phyloP scores from a whole-genome alignment of 1,140 invertebrate species.

The Anadara kagoshimensis region DNA sequence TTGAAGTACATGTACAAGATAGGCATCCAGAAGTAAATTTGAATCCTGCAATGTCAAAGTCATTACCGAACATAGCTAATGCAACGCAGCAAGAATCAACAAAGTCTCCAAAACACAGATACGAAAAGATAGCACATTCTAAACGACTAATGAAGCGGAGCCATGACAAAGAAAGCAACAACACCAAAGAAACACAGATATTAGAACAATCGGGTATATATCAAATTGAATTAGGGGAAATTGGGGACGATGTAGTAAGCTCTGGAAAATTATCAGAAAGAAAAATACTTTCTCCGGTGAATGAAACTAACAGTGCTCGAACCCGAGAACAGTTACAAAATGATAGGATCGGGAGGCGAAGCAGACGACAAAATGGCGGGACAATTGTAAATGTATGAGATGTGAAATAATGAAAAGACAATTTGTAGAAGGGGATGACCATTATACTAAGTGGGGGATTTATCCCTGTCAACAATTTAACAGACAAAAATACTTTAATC shows the following conservation, averaged over 20 bases:
- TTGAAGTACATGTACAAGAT: no score
- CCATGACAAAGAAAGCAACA: constrained; percentile 12
- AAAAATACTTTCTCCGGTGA: constrained; percentile 17
- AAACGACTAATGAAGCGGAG: constrained; percentile 41
- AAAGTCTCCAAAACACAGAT: constrained; percentile 42
- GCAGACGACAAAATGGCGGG: constrained; percentile 49
- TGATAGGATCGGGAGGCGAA: constrained; percentile 32
- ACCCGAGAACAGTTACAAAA: constrained; percentile 25
- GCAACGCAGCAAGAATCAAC: constrained; percentile 22
- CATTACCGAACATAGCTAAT: constrained; percentile 43
- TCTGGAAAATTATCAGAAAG: constrained; percentile 18
- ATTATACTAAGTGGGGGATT: constrained; percentile 53
- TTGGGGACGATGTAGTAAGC: constrained; percentile 5
- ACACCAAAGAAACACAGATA: constrained; percentile 13
- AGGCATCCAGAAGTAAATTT: not conserved
- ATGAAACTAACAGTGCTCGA: constrained; percentile 15
- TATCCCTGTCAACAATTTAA: constrained; percentile 53
- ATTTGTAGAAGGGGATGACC: constrained; percentile 49
- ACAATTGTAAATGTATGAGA: constrained; percentile 54
- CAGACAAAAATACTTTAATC: constrained; percentile 39
- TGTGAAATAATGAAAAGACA: constrained; percentile 56
- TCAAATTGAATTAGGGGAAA: constrained; percentile 36
- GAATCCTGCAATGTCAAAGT: constrained; percentile 36
- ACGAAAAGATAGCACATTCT: constrained; percentile 46
- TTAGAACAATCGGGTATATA: constrained; percentile 45